These are phyloP conservation scores for Patiria miniata DNA, from an alignment of 35 echinoderm and acorn worm genomes.

Conservation along the genomic window DNA sequence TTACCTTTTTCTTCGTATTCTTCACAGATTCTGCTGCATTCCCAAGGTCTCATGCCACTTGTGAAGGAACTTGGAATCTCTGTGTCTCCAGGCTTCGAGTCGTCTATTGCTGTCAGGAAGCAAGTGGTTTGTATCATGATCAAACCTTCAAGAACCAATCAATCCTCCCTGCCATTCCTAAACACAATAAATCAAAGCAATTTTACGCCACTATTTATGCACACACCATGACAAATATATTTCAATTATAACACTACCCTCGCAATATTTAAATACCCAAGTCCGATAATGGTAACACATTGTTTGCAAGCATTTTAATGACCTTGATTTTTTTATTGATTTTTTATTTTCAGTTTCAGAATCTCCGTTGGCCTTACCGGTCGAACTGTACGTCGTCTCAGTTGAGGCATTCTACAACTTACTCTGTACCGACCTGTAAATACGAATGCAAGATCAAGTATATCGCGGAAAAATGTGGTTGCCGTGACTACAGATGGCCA, in stretches of 20 bases:
- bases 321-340: background rate
- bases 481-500: slow-evolving; percentile 43
- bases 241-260: too few relatives aligned
- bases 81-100: slow-evolving; percentile 15
- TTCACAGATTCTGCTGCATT: slow-evolving; percentile 38
- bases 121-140: background rate
- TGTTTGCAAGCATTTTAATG: too few relatives aligned
- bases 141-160: too few relatives aligned
- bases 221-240: too few relatives aligned
- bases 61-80: slow-evolving; percentile 44
- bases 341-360: background rate
- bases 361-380: background rate
- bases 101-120: background rate
- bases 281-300: background rate
- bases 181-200: too few relatives aligned
- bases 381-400: background rate
- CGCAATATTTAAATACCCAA: background rate
- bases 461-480: background rate
- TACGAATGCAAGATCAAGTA: slow-evolving; percentile 26
- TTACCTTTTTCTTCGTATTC: background rate
- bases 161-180: too few relatives aligned
- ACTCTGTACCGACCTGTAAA: slow-evolving; percentile 11
- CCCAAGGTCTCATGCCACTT: slow-evolving; percentile 31
- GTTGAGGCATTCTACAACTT: background rate
- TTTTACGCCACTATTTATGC: too few relatives aligned